Evolutionary conservation across 1,140 invertebrate species (phyloP).

Genomic region (Papilio polyxenes): DNA sequence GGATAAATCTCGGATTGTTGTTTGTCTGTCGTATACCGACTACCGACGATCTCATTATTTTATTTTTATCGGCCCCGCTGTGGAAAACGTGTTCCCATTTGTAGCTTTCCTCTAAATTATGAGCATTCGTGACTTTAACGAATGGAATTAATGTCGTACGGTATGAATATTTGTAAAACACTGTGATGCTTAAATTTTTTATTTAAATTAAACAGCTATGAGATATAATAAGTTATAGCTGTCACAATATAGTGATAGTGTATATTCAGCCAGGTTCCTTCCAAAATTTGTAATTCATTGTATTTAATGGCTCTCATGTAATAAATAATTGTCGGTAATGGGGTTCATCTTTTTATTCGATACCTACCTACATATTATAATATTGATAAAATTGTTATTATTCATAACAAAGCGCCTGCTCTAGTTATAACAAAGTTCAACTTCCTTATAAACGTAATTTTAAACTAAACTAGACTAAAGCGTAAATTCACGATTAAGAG

Average conservation of each 20-base stretch:
- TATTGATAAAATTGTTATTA: no score
- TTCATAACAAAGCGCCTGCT: no score
- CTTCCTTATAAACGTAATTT: no score
- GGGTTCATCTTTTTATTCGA: no score
- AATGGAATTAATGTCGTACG: background rate
- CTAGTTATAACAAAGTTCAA: no score
- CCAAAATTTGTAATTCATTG: no score
- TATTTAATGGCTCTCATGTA: no score
- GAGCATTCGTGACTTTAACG: constrained; percentile 9
- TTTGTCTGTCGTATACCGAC: background rate
- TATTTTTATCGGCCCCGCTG: constrained; percentile 22
- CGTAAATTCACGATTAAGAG: no score
- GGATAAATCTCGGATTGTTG: constrained; percentile 8
- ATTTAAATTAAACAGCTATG: background rate
- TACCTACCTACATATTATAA: no score
- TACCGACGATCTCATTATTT: constrained; percentile 27
- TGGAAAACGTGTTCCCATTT: constrained; percentile 28
- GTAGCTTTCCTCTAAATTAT: constrained; percentile 18
- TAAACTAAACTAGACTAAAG: no score
- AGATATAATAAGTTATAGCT: background rate
- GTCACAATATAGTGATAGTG: background rate
- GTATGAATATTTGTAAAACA: background rate
- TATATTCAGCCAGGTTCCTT: background rate
- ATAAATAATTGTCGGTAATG: no score
- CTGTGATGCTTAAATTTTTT: background rate